Percentiles rank a stretch among this genome's conserved stretches.
Conservation (phyloP, 2,888 invertebrate genomes). For the Nemotelus nigrinus region DNA sequence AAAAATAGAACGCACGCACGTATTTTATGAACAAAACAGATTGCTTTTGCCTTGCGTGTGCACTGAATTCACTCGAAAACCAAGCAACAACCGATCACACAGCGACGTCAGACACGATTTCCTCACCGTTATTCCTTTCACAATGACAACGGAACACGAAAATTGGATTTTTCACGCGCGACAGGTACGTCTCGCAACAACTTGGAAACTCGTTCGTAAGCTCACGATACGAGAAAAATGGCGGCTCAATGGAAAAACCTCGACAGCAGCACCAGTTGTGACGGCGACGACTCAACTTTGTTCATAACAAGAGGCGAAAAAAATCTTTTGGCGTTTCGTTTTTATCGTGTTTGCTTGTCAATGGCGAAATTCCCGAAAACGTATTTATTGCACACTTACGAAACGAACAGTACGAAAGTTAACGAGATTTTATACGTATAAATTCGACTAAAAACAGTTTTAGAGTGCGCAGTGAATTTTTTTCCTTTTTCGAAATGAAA, state of each 20-base stretch:
- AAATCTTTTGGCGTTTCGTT: not conserved
- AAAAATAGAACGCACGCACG: slow-evolving; percentile 9
- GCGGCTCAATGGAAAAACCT: slow-evolving; percentile 38
- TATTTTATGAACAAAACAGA: too few relatives aligned
- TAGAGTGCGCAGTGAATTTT: slow-evolving; percentile 1
- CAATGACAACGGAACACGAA: slow-evolving; percentile 15
- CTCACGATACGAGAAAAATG: slow-evolving; percentile 39
- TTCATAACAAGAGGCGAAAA: slow-evolving; percentile 28
- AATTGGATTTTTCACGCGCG: slow-evolving; percentile 14
- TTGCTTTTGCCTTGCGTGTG: not conserved
- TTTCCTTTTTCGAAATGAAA: slow-evolving; percentile 26
- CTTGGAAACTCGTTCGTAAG: slow-evolving; percentile 17
- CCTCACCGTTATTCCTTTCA: slow-evolving; percentile 1
- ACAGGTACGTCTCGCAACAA: slow-evolving; percentile 2
- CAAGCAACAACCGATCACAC: not conserved
- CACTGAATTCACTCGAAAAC: slow-evolving; percentile 18
- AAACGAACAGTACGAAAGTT: not conserved
- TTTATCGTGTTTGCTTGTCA: not conserved
- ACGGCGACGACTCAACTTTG: slow-evolving; percentile 30
- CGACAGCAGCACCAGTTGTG: not conserved
- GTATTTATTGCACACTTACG: not conserved
- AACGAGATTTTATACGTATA: not conserved
- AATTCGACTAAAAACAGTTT: not conserved
- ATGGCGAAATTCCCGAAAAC: not conserved
- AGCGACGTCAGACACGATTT: slow-evolving; percentile 8